Base-by-base conservation (phyloP, 2,797 vertebrate genomes). In the Lepidocolaptes lacrymiger region DNA sequence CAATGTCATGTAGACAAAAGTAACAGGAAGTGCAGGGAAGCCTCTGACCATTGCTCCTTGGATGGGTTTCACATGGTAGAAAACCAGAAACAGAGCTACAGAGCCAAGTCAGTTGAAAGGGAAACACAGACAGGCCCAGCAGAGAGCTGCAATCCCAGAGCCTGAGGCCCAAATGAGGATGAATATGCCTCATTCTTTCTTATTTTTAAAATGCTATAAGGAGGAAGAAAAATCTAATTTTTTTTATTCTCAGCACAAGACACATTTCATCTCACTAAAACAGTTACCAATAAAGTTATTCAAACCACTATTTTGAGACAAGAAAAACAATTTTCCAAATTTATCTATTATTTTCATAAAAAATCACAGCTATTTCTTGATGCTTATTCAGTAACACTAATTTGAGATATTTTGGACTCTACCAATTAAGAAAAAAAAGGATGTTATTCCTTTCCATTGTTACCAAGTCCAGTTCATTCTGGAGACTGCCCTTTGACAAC, bases 1-100 rank as follows among this genome's bases (percentile, higher is more conserved):
- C 62, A 56, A 36, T 2, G 3, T 6, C 24, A 63, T 1, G 0
- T 4, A 66, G 23, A 63, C 63, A 36, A 44, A 12, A 0, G 11
- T 10, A 83, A 30, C 3, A 55, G 32, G 14, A 85, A 32, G 30
- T 1, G 2, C 51, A 85, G 16, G 30, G n/a, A 74, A 92, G 26
- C 30, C 56, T 63, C 36, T 44, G 41, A 49, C 14, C 37, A 68
- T 0, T 34, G 51, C 15, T 85, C 19, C 37, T 62, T 21, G 43
- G 43, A 82, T 23, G 21, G 49, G 14, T 46, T 77, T 59, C 4
- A 1, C 7, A 5, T 0, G 51, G 28, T 0, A 54, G 48, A 66
- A 79, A 79, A 52, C 18, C 72, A 26, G 73, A 72, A 30, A 28
- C 14, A 48, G 22, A 82, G 23, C 56, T 74, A 41, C 36, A 37